phyloP scores from a whole-genome alignment of 2,888 invertebrate genomes.

The Eretmocerus hayati region DNA sequence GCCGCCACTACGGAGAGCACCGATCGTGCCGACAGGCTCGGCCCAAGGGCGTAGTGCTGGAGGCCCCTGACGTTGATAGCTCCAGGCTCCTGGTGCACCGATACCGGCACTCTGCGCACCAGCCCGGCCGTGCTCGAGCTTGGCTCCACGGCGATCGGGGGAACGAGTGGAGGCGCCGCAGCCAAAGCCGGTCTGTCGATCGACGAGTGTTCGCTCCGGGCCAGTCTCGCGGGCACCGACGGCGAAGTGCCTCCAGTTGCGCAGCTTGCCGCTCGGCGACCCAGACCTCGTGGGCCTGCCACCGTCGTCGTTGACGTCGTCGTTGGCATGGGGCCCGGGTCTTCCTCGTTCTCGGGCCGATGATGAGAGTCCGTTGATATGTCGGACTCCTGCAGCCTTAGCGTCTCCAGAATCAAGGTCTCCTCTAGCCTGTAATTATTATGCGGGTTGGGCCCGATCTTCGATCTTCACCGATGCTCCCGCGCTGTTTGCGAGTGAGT shows the following conservation, averaged over 20 bases:
- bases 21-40: constrained; percentile 4
- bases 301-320: not conserved
- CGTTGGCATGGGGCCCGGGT: too few species aligned
- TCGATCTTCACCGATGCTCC: too few species aligned
- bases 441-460: too few species aligned
- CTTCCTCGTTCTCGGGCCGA: too few species aligned
- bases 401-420: constrained; percentile 50
- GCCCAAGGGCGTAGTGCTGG: constrained; percentile 25
- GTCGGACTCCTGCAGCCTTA: constrained; percentile 6
- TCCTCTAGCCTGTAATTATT: constrained; percentile 58
- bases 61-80: too few species aligned
- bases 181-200: constrained; percentile 20
- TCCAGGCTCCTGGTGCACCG: too few species aligned
- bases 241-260: constrained; percentile 28
- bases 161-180: too few species aligned
- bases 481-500: too few species aligned
- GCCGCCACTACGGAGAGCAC: not conserved
- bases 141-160: not conserved
- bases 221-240: not conserved
- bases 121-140: constrained; percentile 10
- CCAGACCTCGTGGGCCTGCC: not conserved
- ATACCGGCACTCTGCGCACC: constrained; percentile 37
- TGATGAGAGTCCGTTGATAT: too few species aligned
- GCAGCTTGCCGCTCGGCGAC: too few species aligned
- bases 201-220: constrained; percentile 23